These are phyloP conservation scores for Acronicta aceris DNA, from an alignment of 2,888 invertebrate species.

Conservation along the genomic window DNA sequence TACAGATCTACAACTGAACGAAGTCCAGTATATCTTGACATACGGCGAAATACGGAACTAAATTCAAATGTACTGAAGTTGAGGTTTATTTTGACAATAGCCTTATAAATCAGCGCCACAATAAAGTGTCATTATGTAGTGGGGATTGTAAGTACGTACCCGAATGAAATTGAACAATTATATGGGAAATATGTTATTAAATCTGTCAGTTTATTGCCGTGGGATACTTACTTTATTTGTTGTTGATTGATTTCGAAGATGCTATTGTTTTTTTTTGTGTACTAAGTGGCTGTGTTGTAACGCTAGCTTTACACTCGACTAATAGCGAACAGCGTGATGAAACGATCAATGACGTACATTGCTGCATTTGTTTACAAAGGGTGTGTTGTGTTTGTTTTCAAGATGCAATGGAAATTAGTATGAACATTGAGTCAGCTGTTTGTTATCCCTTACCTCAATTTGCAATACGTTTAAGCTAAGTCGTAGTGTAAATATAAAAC, in stretches of 20 bases:
- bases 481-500: too few species aligned
- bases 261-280: slow-evolving; percentile 43
- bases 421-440: too few species aligned
- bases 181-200: slow-evolving; percentile 46
- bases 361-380: too few species aligned
- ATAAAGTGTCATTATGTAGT: neutral
- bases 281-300: slow-evolving; percentile 39
- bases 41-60: slow-evolving; percentile 20
- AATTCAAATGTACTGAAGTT: neutral
- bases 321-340: slow-evolving; percentile 2
- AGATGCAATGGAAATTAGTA: too few species aligned
- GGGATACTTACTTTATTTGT: slow-evolving; percentile 47
- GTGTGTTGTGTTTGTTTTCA: too few species aligned
- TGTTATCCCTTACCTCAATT: too few species aligned
- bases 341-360: slow-evolving; percentile 11
- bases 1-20: slow-evolving; percentile 50
- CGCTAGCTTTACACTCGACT: slow-evolving; percentile 12
- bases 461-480: too few species aligned
- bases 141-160: slow-evolving; percentile 2
- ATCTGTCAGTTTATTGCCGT: slow-evolving; percentile 47
- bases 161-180: slow-evolving; percentile 52
- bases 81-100: slow-evolving; percentile 12
- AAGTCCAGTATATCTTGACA: slow-evolving; percentile 47
- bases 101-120: slow-evolving; percentile 17
- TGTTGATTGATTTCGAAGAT: slow-evolving; percentile 46